phyloP scores from a whole-genome alignment of 2,888 invertebrate genomes.

The Tyria jacobaeae region DNA sequence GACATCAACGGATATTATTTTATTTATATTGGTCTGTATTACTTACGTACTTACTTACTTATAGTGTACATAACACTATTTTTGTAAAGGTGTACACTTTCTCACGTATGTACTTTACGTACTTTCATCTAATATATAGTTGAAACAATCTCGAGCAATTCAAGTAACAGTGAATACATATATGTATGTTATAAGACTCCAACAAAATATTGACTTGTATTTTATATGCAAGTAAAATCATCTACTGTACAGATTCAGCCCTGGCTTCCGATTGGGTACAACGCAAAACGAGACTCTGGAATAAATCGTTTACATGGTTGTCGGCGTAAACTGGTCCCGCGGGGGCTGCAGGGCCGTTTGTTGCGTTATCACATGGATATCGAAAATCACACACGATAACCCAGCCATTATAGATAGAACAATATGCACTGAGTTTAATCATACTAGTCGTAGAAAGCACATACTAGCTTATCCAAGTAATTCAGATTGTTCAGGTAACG shows the following conservation, averaged over 20 bases:
- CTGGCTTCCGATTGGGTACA: slow-evolving; percentile 80
- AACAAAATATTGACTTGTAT: slow-evolving; percentile 26
- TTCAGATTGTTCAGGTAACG: neutral
- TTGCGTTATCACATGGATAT: slow-evolving; percentile 61
- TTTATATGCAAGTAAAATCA: slow-evolving; percentile 25
- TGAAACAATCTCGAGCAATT: slow-evolving; percentile 2
- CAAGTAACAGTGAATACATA: slow-evolving; percentile 11
- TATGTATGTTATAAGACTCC: slow-evolving; percentile 19
- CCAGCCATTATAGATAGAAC: slow-evolving; percentile 44
- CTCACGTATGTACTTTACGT: no score
- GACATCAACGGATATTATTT: slow-evolving; percentile 2
- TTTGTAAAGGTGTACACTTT: slow-evolving; percentile 29
- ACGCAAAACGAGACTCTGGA: slow-evolving; percentile 84
- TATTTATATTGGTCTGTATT: neutral
- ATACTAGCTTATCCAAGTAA: slow-evolving; percentile 2
- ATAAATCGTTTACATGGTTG: slow-evolving; percentile 87
- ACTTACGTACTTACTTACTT: no score
- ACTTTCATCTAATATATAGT: slow-evolving; percentile 17
- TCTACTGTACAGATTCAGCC: slow-evolving; percentile 62
- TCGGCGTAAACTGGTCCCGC: slow-evolving; percentile 85
- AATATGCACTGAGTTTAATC: slow-evolving; percentile 27
- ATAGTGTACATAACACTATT: slow-evolving; percentile 11
- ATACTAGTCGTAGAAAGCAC: neutral
- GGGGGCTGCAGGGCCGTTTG: slow-evolving; percentile 61
- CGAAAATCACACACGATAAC: slow-evolving; percentile 68